These are phyloP conservation scores for Phthorimaea operculella DNA, from an alignment of 1,140 invertebrate genomes.

Conservation along the genomic window DNA sequence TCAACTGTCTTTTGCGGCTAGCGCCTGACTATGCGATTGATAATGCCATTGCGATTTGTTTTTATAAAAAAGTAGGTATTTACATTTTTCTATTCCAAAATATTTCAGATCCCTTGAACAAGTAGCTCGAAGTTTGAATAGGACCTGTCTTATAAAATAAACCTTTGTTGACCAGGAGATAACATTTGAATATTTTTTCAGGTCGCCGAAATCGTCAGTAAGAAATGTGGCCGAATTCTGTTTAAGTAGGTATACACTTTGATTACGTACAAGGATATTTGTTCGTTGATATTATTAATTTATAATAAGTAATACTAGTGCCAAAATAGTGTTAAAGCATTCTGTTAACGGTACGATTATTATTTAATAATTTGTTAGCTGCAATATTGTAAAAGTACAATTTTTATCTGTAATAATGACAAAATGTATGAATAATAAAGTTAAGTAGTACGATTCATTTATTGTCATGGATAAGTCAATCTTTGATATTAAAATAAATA, in stretches of 20 bases:
- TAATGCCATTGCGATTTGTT: too few species aligned
- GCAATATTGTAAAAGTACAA: conserved; percentile 36
- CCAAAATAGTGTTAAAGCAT: conserved; percentile 40
- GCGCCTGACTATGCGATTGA: too few species aligned
- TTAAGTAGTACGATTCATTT: conserved; percentile 36
- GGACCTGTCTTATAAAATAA: too few species aligned
- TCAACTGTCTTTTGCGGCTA: too few species aligned
- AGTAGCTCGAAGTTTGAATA: too few species aligned
- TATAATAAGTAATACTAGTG: conserved; percentile 38
- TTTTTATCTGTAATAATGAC: conserved; percentile 28
- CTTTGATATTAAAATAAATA: conserved; percentile 55
- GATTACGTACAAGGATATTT: conserved; percentile 26
- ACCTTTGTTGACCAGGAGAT: too few species aligned
- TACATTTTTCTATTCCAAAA: too few species aligned
- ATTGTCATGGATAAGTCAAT: conserved; percentile 41
- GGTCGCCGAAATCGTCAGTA: conserved; percentile 63
- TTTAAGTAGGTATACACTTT: conserved; percentile 32
- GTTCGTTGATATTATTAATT: conserved; percentile 42
- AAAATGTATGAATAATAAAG: conserved; percentile 29
- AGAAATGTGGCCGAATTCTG: conserved; percentile 14
- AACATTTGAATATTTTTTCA: too few species aligned
- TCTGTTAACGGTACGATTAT: conserved; percentile 17
- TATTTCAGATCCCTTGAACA: too few species aligned
- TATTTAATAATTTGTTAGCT: conserved; percentile 32
- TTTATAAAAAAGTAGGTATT: too few species aligned